These are phyloP conservation scores for Malacosoma neustria DNA, from an alignment of 2,888 invertebrate species.

Conservation along the genomic window DNA sequence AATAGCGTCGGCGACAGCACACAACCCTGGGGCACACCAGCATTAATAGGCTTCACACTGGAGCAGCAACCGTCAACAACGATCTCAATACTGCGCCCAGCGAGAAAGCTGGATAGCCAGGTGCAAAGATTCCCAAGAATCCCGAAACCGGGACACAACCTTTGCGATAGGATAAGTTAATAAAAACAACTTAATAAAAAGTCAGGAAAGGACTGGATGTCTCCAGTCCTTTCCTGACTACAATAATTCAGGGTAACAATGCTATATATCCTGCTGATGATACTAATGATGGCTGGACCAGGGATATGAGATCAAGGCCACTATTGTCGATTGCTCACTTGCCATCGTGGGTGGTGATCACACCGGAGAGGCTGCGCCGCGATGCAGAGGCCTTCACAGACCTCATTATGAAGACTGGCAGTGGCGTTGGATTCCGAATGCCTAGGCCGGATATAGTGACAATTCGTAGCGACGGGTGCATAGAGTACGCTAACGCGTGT, in stretches of 20 bases:
- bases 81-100: too few species aligned
- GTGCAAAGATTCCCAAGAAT: too few species aligned
- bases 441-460: constrained; percentile 57
- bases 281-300: constrained; percentile 84
- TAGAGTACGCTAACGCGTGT: constrained; percentile 75
- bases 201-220: too few species aligned
- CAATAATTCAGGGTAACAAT: constrained; percentile 72
- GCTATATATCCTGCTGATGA: constrained; percentile 57
- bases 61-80: too few species aligned
- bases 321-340: constrained; percentile 40
- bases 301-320: constrained; percentile 69
- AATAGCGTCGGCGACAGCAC: too few species aligned
- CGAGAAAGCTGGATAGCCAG: too few species aligned
- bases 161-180: too few species aligned
- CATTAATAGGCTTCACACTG: too few species aligned
- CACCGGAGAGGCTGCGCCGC: constrained; percentile 46
- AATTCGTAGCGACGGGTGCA: constrained; percentile 75
- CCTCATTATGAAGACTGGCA: constrained; percentile 50
- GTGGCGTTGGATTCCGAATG: constrained; percentile 54
- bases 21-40: too few species aligned
- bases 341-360: constrained; percentile 63
- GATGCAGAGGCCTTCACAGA: constrained; percentile 62
- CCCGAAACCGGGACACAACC: too few species aligned
- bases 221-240: constrained; percentile 78
- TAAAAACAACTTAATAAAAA: too few species aligned